A percentile compares a stretch with the other conserved stretches of the same genome.
Conservation (phyloP, 1,140 invertebrate species). For the Trissolcus basalis region DNA sequence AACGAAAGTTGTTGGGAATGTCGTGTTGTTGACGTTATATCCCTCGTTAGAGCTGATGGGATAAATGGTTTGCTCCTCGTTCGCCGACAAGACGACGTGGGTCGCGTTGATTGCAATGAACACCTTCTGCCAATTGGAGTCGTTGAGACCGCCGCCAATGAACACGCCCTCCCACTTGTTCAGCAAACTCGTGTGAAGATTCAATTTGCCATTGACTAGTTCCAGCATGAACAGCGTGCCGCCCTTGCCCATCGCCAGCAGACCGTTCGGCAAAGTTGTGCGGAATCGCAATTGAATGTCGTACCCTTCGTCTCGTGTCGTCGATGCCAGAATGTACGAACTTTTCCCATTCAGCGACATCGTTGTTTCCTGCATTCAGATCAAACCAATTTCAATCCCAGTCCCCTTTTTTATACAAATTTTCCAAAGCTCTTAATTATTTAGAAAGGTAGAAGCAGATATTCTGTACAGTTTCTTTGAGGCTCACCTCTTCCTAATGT, state of each 20-base stretch:
- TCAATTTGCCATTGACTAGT: slow-evolving; percentile 86
- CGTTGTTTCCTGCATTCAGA: slow-evolving; percentile 81
- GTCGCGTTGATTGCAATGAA: slow-evolving; percentile 91
- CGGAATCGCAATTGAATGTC: slow-evolving; percentile 92
- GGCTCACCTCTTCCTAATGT: slow-evolving; percentile 8
- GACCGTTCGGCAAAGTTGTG: slow-evolving; percentile 89
- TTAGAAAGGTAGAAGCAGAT: too few relatives aligned
- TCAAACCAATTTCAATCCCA: too few relatives aligned
- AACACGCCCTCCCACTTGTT: slow-evolving; percentile 94
- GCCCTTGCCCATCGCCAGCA: slow-evolving; percentile 90
- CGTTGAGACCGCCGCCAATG: slow-evolving; percentile 87
- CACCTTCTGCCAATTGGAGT: slow-evolving; percentile 91
- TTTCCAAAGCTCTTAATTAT: background rate
- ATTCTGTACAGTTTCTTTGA: background rate
- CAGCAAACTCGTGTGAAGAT: slow-evolving; percentile 88
- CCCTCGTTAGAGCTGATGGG: slow-evolving; percentile 87
- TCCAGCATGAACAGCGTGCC: slow-evolving; percentile 89
- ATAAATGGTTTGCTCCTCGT: slow-evolving; percentile 92
- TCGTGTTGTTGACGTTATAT: slow-evolving; percentile 83
- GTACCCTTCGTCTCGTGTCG: slow-evolving; percentile 88
- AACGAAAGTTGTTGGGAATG: slow-evolving; percentile 87
- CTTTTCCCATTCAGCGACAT: slow-evolving; percentile 86
- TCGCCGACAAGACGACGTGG: slow-evolving; percentile 88
- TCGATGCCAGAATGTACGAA: slow-evolving; percentile 87
- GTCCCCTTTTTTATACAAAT: background rate